A percentile compares a stretch with the other conserved stretches of the same genome.
Evolutionary conservation across 2,797 vertebrate genomes (phyloP).

Genomic region (Dallia pectoralis): DNA sequence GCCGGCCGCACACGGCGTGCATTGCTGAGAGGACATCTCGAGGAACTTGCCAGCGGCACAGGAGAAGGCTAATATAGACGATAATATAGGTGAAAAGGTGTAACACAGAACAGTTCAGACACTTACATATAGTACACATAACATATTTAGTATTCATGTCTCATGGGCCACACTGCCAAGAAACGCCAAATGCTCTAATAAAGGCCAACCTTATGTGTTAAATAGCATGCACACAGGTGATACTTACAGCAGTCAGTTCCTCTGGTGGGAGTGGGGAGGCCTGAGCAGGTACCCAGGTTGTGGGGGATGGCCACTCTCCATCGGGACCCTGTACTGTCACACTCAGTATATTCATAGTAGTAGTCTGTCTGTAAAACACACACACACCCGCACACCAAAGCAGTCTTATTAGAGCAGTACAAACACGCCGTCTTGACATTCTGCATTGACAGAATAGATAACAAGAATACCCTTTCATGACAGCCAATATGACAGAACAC

Average conservation of each 20-base stretch:
- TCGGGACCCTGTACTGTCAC: conserved; percentile 92
- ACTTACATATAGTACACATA: background rate
- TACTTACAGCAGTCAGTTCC: conserved; percentile 96
- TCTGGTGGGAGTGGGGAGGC: conserved; percentile 88
- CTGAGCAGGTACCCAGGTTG: conserved; percentile 77
- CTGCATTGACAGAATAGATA: background rate
- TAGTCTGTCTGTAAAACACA: conserved; percentile 83
- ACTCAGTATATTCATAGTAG: conserved; percentile 96
- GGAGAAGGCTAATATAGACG: conserved; percentile 89
- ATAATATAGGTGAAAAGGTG: background rate
- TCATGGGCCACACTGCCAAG: background rate
- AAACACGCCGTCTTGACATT: background rate
- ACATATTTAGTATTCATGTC: background rate
- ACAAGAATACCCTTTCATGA: background rate
- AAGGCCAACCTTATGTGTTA: background rate
- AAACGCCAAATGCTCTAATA: no score
- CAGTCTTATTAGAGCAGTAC: background rate
- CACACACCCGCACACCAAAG: conserved; percentile 5
- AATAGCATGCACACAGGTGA: background rate
- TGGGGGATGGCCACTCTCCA: conserved; percentile 96
- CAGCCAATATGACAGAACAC: background rate
- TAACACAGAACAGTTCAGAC: background rate
- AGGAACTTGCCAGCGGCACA: conserved; percentile 90
- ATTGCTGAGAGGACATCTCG: conserved; percentile 91
- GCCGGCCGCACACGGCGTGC: conserved; percentile 87